Evolutionary conservation across 2,113 vertebrate genomes (phyloP).

Genomic region (Grantiella picta): DNA sequence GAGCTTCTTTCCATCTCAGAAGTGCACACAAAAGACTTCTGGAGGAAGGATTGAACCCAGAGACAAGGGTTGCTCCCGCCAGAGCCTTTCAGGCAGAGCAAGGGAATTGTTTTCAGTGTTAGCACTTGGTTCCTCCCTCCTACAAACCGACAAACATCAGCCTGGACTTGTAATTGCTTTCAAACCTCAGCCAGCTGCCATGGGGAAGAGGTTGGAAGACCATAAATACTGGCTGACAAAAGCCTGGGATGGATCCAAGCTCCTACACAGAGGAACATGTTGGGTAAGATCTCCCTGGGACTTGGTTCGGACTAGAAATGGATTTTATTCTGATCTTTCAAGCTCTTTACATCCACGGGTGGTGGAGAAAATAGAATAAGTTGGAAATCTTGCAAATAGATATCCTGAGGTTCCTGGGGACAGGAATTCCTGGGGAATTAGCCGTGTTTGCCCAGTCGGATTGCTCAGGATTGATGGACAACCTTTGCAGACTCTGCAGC

Average conservation of each 20-base stretch:
- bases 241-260: neutral
- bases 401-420: neutral
- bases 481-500: neutral
- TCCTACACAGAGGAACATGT: constrained; percentile 1
- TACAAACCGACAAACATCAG: constrained; percentile 23
- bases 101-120: neutral
- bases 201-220: neutral
- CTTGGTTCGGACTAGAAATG: neutral
- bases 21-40: neutral
- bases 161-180: constrained; percentile 41
- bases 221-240: constrained; percentile 42
- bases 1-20: neutral
- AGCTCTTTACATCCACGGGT: neutral
- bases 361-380: neutral
- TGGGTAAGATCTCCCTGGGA: constrained; percentile 12
- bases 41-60: neutral
- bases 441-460: neutral
- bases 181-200: constrained; percentile 12
- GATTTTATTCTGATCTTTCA: neutral
- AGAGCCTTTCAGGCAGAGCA: neutral
- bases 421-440: neutral
- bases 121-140: constrained; percentile 27
- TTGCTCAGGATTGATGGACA: neutral
- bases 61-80: neutral
- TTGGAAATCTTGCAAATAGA: neutral